A percentile compares a stretch with the other conserved stretches of the same genome.
Conservation (phyloP, 2,113 vertebrate genomes). For the Xerus inauris region DNA sequence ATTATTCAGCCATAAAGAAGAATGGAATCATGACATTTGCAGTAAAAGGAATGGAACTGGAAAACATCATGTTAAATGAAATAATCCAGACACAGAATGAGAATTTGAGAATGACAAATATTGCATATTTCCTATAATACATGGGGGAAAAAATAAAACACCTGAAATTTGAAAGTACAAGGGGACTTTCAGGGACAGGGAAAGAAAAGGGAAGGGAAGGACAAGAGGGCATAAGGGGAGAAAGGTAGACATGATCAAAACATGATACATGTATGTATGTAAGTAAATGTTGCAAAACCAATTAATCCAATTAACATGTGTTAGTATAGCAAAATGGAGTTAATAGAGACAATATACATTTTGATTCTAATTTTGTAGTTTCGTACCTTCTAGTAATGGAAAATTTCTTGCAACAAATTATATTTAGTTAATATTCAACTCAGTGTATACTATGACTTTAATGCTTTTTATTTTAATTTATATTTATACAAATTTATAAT, state of each 20-base stretch:
- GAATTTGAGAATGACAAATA: neutral
- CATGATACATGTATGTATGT: neutral
- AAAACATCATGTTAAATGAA: neutral
- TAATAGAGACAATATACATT: neutral
- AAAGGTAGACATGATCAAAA: neutral
- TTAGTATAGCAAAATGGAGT: neutral
- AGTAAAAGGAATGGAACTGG: neutral
- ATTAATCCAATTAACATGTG: neutral
- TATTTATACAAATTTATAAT: neutral
- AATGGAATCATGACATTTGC: neutral
- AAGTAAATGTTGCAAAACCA: neutral
- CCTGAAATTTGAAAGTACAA: neutral
- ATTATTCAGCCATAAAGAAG: neutral
- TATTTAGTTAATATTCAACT: neutral
- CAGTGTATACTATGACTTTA: neutral
- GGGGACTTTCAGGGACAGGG: neutral
- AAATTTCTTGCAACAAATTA: neutral
- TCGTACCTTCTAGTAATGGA: neutral
- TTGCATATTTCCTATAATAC: neutral
- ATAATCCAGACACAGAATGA: neutral
- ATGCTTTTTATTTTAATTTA: neutral
- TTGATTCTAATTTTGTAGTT: neutral
- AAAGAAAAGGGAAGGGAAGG: too few species aligned
- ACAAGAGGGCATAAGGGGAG: neutral
- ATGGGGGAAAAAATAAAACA: neutral